Evolutionary conservation across 2,888 invertebrate species (phyloP).

Genomic region (Tortricodes alternella): DNA sequence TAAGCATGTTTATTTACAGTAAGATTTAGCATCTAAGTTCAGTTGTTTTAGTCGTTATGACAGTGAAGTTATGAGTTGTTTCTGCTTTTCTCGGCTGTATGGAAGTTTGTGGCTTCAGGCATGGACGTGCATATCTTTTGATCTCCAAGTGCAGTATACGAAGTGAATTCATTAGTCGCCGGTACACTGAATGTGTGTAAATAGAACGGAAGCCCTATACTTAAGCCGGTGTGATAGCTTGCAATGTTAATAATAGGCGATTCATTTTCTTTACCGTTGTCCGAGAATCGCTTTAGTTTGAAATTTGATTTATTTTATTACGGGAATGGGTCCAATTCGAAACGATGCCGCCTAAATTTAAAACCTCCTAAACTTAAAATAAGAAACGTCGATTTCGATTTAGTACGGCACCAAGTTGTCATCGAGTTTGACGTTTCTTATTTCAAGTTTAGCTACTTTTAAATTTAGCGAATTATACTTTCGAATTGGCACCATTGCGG

Average conservation of each 20-base stretch:
- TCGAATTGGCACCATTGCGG: too few species aligned
- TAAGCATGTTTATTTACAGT: constrained; percentile 29
- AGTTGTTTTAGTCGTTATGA: constrained; percentile 10
- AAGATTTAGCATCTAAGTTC: constrained; percentile 15
- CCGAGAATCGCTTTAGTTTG: constrained; percentile 12
- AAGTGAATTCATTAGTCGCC: constrained; percentile 72
- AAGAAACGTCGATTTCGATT: too few species aligned
- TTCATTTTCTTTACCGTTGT: constrained; percentile 34
- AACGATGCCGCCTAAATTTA: too few species aligned
- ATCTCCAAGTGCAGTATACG: constrained; percentile 61
- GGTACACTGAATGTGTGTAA: constrained; percentile 67
- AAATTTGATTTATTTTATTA: constrained; percentile 16
- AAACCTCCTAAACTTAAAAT: too few species aligned
- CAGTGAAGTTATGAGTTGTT: constrained; percentile 37
- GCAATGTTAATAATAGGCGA: constrained; percentile 46
- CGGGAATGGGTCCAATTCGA: too few species aligned
- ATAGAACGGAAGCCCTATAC: constrained; percentile 74
- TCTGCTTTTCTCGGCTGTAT: constrained; percentile 33
- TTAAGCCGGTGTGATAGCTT: constrained; percentile 59
- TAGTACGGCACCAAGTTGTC: too few species aligned
- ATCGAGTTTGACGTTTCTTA: too few species aligned
- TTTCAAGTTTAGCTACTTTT: too few species aligned
- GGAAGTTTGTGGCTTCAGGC: constrained; percentile 43
- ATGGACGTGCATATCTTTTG: constrained; percentile 72
- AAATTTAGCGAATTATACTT: too few species aligned